These are phyloP conservation scores for Rutpela maculata DNA, from an alignment of 2,888 invertebrate genomes.

Conservation along the genomic window DNA sequence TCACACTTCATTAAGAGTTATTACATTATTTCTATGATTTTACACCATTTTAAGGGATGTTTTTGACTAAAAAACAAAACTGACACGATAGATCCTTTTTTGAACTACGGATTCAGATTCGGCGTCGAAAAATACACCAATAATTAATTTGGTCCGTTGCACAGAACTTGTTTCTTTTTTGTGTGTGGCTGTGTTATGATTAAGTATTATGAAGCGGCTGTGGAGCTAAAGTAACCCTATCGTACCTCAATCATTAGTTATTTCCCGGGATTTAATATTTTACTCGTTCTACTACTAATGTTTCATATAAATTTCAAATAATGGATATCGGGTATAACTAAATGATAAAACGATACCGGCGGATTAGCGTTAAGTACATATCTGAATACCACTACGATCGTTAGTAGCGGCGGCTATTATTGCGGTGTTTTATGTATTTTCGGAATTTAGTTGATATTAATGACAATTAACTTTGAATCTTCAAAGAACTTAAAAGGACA, in stretches of 20 bases:
- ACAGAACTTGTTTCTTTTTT: too few species aligned
- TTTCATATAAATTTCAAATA: neutral
- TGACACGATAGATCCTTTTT: too few species aligned
- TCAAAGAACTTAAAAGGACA: neutral
- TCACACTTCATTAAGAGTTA: too few species aligned
- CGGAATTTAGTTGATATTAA: neutral
- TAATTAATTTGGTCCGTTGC: too few species aligned
- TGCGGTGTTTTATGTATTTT: neutral
- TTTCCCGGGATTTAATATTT: slow-evolving; percentile 3
- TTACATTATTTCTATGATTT: too few species aligned
- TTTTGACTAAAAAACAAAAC: too few species aligned
- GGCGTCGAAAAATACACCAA: too few species aligned
- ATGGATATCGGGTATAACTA: slow-evolving; percentile 7
- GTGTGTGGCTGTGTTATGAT: too few species aligned
- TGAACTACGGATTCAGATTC: too few species aligned
- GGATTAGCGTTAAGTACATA: neutral
- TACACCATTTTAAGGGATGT: too few species aligned
- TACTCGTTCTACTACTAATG: neutral
- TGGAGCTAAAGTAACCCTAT: neutral
- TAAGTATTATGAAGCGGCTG: neutral
- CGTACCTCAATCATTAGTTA: neutral
- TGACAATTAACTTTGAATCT: neutral
- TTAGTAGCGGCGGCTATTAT: neutral
- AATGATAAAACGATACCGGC: slow-evolving; percentile 1
- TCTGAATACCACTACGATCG: neutral